Evolutionary conservation across 2,113 vertebrate genomes (phyloP).

Genomic region (Shinisaurus crocodilurus): DNA sequence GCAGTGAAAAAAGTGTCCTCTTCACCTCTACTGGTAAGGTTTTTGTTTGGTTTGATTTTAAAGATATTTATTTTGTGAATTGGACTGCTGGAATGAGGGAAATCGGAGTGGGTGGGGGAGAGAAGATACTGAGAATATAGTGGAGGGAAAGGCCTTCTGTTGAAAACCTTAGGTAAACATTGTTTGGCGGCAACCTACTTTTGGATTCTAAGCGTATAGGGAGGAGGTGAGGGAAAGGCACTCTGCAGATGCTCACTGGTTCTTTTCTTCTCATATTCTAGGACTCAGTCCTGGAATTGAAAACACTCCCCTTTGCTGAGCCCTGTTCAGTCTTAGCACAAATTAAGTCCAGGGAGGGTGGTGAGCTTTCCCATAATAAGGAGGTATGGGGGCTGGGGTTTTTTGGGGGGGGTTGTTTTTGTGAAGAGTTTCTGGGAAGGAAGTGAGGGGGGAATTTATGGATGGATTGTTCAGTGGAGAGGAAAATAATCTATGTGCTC

Average conservation of each 20-base stretch:
- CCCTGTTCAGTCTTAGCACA: not conserved
- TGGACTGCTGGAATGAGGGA: too few species aligned
- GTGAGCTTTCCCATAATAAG: not conserved
- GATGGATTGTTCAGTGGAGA: too few species aligned
- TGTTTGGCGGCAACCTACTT: not conserved
- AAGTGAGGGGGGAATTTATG: too few species aligned
- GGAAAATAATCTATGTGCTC: too few species aligned
- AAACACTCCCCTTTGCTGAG: too few species aligned
- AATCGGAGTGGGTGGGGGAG: too few species aligned
- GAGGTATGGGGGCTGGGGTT: not conserved
- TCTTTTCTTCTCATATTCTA: not conserved
- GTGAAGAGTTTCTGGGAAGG: too few species aligned
- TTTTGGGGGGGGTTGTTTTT: not conserved
- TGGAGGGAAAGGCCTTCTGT: not conserved
- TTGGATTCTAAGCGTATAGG: not conserved
- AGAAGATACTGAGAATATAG: too few species aligned
- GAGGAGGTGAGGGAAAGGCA: not conserved
- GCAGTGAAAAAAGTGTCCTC: too few species aligned
- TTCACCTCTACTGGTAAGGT: too few species aligned
- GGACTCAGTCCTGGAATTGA: not conserved
- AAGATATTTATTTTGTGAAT: too few species aligned
- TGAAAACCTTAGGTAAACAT: not conserved
- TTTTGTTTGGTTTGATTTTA: too few species aligned
- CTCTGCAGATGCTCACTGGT: not conserved
- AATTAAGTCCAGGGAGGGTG: not conserved